A percentile compares a stretch with the other conserved stretches of the same genome.
Evolutionary conservation across 2,888 invertebrate species (phyloP).

Genomic region (Pseudeuparius sepicola): DNA sequence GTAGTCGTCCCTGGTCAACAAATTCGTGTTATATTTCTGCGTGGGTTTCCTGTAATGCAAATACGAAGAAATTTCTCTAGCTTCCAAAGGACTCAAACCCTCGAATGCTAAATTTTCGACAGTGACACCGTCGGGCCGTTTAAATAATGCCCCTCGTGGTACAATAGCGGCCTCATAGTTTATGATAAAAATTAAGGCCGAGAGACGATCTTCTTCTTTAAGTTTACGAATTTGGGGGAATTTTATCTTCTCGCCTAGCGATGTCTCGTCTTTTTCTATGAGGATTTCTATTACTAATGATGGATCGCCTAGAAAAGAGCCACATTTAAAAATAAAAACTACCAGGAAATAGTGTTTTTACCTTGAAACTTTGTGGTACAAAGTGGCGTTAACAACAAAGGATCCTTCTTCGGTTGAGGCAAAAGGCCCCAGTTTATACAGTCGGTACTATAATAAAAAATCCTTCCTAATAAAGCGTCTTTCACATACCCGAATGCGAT

Average conservation of each 20-base stretch:
- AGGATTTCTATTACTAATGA: constrained; percentile 40
- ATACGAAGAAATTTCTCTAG: constrained; percentile 62
- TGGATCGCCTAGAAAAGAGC: constrained; percentile 37
- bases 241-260: constrained; percentile 43
- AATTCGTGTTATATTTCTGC: constrained; percentile 63
- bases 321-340: neutral
- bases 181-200: constrained; percentile 60
- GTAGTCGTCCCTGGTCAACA: constrained; percentile 68
- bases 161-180: constrained; percentile 66
- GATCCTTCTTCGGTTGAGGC: constrained; percentile 41
- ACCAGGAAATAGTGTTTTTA: constrained; percentile 9
- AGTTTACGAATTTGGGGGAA: constrained; percentile 43
- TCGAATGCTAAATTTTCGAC: constrained; percentile 62
- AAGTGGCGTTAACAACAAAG: constrained; percentile 37
- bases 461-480: constrained; percentile 61
- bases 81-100: constrained; percentile 54
- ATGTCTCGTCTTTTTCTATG: constrained; percentile 45
- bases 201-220: constrained; percentile 70
- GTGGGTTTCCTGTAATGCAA: constrained; percentile 63
- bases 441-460: constrained; percentile 69
- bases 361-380: constrained; percentile 37
- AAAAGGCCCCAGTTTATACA: constrained; percentile 58
- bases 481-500: constrained; percentile 68
- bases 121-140: constrained; percentile 60
- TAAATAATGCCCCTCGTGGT: constrained; percentile 69